A percentile compares a stretch with the other conserved stretches of the same genome.
phyloP scores from a whole-genome alignment of 1,140 invertebrate genomes.

The Acromyrmex echinatior region DNA sequence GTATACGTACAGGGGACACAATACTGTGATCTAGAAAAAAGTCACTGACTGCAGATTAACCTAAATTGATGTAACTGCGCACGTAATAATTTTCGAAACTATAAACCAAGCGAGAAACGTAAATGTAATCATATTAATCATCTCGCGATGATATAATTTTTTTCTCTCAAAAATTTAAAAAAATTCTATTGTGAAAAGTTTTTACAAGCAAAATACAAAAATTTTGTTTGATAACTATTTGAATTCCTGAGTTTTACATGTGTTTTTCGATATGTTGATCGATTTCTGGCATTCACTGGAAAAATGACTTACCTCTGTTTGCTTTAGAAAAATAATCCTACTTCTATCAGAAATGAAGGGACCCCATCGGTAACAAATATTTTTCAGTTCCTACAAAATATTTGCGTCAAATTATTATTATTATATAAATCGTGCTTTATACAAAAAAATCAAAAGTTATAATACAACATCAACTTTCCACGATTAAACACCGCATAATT shows the following conservation, averaged over 20 bases:
- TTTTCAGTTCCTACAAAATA: background rate
- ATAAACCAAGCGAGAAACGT: background rate
- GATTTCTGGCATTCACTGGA: background rate
- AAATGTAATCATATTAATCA: background rate
- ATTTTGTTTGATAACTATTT: background rate
- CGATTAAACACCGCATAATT: constrained; percentile 11
- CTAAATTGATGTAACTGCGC: background rate
- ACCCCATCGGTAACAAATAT: background rate
- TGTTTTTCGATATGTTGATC: background rate
- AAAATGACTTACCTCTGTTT: too few relatives aligned
- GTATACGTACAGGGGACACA: background rate
- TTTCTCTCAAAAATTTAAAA: background rate
- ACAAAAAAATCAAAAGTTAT: background rate
- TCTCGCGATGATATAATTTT: background rate
- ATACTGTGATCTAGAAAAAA: background rate
- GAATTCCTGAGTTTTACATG: background rate
- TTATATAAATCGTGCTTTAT: background rate
- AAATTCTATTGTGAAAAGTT: background rate
- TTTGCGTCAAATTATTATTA: constrained; percentile 8
- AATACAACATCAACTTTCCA: constrained; percentile 1
- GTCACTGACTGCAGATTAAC: background rate
- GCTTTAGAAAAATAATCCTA: constrained; percentile 21
- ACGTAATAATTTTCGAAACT: constrained; percentile 19
- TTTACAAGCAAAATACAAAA: background rate
- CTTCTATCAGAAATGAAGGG: background rate